Evolutionary conservation across 2,888 invertebrate species (phyloP).

Genomic region (Zele albiditarsus): DNA sequence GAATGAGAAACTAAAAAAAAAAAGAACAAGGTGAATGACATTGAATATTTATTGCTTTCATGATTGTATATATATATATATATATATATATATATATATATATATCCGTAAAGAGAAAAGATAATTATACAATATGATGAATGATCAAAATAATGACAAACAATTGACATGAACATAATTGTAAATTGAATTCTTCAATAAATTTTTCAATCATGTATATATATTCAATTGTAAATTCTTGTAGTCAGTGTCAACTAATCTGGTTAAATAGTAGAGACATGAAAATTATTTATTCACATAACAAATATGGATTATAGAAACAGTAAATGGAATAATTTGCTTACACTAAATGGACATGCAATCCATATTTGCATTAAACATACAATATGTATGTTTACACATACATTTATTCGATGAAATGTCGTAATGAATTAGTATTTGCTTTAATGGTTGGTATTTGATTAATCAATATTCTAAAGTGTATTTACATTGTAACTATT

Average conservation of each 20-base stretch:
- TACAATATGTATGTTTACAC: not conserved
- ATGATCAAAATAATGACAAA: too few relatives aligned
- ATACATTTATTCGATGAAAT: slow-evolving; percentile 1
- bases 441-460: not conserved
- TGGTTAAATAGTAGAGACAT: not conserved
- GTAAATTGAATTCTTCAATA: too few relatives aligned
- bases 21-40: too few relatives aligned
- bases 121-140: too few relatives aligned
- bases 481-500: not conserved
- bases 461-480: not conserved
- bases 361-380: slow-evolving; percentile 16
- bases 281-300: not conserved
- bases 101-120: too few relatives aligned
- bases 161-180: too few relatives aligned
- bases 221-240: not conserved
- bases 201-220: not conserved
- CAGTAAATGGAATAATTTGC: not conserved
- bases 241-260: not conserved
- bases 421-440: slow-evolving; percentile 19
- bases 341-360: not conserved
- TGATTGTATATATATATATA: too few relatives aligned
- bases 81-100: too few relatives aligned
- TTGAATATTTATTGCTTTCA: too few relatives aligned
- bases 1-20: too few relatives aligned
- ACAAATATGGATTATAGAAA: not conserved